Percentiles rank a stretch among this genome's conserved stretches.
phyloP scores from a whole-genome alignment of 2,797 vertebrate species.

The Margarornis squamiger region DNA sequence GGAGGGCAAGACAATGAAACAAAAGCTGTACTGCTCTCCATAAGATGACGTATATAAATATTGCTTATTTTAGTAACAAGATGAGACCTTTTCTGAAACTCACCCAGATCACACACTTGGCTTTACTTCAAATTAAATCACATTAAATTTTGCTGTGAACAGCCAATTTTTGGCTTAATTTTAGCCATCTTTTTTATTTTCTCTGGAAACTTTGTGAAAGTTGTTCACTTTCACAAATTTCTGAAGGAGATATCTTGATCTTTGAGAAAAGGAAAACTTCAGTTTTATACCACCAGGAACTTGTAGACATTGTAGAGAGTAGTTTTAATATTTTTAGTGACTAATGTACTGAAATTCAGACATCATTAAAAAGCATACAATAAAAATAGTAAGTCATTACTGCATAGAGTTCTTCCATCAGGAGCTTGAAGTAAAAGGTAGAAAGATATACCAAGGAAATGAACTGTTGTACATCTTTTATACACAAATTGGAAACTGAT shows the following conservation, averaged over 20 bases:
- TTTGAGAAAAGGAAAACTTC: neutral
- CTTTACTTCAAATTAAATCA: neutral
- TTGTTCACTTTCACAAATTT: neutral
- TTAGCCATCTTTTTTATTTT: neutral
- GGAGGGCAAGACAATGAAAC: neutral
- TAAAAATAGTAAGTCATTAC: neutral
- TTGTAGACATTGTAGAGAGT: neutral
- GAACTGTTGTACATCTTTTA: neutral
- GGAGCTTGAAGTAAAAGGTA: neutral
- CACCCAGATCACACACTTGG: neutral
- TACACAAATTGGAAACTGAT: neutral
- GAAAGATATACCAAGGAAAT: neutral
- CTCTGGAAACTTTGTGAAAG: neutral
- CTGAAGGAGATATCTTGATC: neutral
- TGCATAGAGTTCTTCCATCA: neutral
- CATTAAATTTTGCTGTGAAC: neutral
- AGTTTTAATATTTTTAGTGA: neutral
- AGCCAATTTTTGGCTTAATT: neutral
- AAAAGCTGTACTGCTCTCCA: neutral
- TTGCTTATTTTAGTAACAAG: neutral
- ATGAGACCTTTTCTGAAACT: neutral
- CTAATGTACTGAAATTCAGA: neutral
- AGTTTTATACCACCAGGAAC: neutral
- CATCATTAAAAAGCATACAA: neutral
- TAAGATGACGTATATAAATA: neutral